phyloP scores from a whole-genome alignment of 2,888 invertebrate genomes.

The Branchipolynoe longqiensis region DNA sequence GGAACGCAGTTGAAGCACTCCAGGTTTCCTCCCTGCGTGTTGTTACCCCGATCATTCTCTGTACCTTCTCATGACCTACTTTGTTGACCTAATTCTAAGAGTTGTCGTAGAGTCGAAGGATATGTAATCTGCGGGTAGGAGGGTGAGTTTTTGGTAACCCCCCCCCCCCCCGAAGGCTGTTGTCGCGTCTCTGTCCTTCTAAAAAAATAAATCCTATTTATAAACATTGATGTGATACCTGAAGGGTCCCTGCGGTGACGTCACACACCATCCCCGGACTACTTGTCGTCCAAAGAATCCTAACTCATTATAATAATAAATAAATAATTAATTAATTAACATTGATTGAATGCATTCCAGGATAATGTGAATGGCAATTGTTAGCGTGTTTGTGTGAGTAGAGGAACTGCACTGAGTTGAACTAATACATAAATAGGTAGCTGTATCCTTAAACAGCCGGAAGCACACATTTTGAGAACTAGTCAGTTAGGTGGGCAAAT shows the following conservation, averaged over 20 bases:
- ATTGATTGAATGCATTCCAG: constrained; percentile 28
- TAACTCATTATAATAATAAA: not conserved
- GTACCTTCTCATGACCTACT: not conserved
- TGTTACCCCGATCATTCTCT: constrained; percentile 21
- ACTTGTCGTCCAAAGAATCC: constrained; percentile 16
- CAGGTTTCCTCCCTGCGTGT: not conserved
- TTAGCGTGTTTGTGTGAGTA: constrained; percentile 38
- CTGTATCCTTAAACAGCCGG: too few relatives aligned
- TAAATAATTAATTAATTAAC: not conserved
- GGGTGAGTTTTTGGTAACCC: not conserved
- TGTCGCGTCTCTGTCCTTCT: not conserved
- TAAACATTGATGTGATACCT: constrained; percentile 33
- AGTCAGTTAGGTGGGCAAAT: constrained; percentile 5
- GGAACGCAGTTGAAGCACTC: constrained; percentile 4
- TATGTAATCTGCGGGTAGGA: not conserved
- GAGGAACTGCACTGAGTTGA: constrained; percentile 25
- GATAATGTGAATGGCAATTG: not conserved
- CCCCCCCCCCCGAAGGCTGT: not conserved
- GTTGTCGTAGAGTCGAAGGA: not conserved
- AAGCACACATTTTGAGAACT: constrained; percentile 37
- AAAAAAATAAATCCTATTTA: constrained; percentile 23
- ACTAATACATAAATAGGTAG: not conserved
- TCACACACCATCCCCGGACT: not conserved
- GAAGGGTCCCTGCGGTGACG: not conserved
- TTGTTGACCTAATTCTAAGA: not conserved